Base-by-base conservation (phyloP, 2,888 invertebrate species). In the Priocnemis perturbator region DNA sequence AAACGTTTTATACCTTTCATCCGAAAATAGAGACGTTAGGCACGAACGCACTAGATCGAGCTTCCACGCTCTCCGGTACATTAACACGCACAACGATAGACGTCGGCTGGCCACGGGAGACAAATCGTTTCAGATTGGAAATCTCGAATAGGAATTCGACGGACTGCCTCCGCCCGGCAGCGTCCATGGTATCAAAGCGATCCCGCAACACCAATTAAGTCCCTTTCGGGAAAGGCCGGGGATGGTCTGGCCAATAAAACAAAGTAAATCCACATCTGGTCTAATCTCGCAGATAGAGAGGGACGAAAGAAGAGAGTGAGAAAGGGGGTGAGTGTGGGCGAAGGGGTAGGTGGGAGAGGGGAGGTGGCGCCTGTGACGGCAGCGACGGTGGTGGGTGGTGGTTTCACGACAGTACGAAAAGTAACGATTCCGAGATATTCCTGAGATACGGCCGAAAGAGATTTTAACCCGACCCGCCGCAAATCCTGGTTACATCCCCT, bases 401-500 rank as follows among this genome's bases (percentile, higher is more conserved):
- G 58, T 78, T 72, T 76, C 77, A 71, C 73, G 73, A 58, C 72
- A 62, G 73, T 68, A 77, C 79, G 76, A 75, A 78, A 84, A 77
- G 78, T 78, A 84, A 76, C 85, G 81, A 84, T 79, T 82, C 77
- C 78, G 79, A 84, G 87, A 87, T 88, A 85, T 86, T 84, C 83
- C 83, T 83, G 79, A 85, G 86, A 87, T 87, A 87, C 85, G 77
- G 70, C 73, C 77, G 78, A 81, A 82, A 83, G 85, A 84, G 87
- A 86, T 86, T 88, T 88, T 85, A 87, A 86, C 86, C 86, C 85
- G 85, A 84, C 82, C 83, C 78, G 79, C 83, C 83, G 80, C 84
- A 88, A 89, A 89, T 89, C 88, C 88, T 78, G 76, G 82, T 79
- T 86, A 84, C 85, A 85, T 86, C 85, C 88, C 86, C 85, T 86